Conservation (phyloP, 2,888 invertebrate genomes). For the Ptychoptera contaminata region DNA sequence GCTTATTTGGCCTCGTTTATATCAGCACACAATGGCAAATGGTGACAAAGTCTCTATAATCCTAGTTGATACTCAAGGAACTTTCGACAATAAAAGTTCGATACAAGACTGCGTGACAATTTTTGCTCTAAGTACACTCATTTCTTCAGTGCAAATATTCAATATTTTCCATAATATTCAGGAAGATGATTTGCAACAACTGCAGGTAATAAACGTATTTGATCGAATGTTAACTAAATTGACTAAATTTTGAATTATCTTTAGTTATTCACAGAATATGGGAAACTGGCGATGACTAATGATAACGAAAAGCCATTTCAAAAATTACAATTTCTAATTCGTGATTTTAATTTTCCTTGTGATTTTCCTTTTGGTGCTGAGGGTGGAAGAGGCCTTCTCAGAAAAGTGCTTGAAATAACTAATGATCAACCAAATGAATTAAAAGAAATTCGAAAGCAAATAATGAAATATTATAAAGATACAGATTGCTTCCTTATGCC, state of each 20-base stretch:
- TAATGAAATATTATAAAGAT: background rate
- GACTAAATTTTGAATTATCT: background rate
- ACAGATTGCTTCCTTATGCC: slow-evolving; percentile 6
- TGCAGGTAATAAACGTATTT: background rate
- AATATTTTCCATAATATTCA: slow-evolving; percentile 6
- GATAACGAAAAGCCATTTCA: slow-evolving; percentile 2
- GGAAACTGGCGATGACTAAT: background rate
- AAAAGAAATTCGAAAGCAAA: slow-evolving; percentile 2
- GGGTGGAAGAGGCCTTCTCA: slow-evolving; percentile 2
- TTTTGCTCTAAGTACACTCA: slow-evolving; percentile 7
- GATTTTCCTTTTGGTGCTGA: slow-evolving; percentile 3
- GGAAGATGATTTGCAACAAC: slow-evolving; percentile 8
- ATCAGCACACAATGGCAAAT: slow-evolving; percentile 3
- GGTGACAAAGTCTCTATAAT: slow-evolving; percentile 5
- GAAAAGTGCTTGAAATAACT: background rate
- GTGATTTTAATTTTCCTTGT: slow-evolving; percentile 5
- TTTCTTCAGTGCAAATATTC: slow-evolving; percentile 7
- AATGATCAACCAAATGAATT: slow-evolving; percentile 2
- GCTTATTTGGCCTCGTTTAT: slow-evolving; percentile 7
- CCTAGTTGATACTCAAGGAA: slow-evolving; percentile 9
- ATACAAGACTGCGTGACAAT: slow-evolving; percentile 6
- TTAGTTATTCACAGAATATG: slow-evolving; percentile 6
- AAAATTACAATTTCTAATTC: slow-evolving; percentile 4
- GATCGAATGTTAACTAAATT: background rate
- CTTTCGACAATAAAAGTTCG: slow-evolving; percentile 5